Percentiles rank a stretch among this genome's conserved stretches.
These are phyloP conservation scores for Catocala sponsa DNA, from an alignment of 2,888 invertebrate species.

Conservation along the genomic window DNA sequence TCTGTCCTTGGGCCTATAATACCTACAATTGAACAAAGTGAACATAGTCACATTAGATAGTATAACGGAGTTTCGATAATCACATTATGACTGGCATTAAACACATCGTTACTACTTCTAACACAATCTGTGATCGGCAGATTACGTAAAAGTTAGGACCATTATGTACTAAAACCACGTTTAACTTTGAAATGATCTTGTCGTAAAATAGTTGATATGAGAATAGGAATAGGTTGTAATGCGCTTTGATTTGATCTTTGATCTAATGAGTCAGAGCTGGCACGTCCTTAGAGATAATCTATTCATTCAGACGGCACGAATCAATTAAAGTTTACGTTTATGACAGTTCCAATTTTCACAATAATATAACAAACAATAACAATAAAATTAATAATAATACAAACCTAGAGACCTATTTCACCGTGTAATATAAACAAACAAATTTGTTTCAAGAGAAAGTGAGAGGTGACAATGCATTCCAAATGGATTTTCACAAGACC, in stretches of 20 bases:
- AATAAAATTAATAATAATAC: too few relatives aligned
- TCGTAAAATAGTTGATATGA: constrained; percentile 7
- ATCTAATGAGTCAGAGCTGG: background rate
- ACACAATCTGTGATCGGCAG: constrained; percentile 3
- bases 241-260: background rate
- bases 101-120: constrained; percentile 12
- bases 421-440: too few relatives aligned
- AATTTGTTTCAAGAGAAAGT: too few relatives aligned
- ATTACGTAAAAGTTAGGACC: constrained; percentile 5
- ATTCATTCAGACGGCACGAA: too few relatives aligned
- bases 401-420: too few relatives aligned
- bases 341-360: too few relatives aligned
- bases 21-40: background rate
- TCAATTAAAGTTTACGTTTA: too few relatives aligned
- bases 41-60: too few relatives aligned
- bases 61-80: constrained; percentile 2
- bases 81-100: constrained; percentile 4
- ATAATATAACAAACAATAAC: too few relatives aligned
- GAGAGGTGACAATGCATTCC: too few relatives aligned
- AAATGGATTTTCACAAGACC: too few relatives aligned
- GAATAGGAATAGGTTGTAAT: background rate
- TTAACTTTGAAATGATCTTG: constrained; percentile 6
- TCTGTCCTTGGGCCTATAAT: background rate
- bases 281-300: background rate
- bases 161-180: constrained; percentile 5